These are phyloP conservation scores for Odocoileus virginianus DNA, from an alignment of 2,113 vertebrate genomes.

Conservation along the genomic window DNA sequence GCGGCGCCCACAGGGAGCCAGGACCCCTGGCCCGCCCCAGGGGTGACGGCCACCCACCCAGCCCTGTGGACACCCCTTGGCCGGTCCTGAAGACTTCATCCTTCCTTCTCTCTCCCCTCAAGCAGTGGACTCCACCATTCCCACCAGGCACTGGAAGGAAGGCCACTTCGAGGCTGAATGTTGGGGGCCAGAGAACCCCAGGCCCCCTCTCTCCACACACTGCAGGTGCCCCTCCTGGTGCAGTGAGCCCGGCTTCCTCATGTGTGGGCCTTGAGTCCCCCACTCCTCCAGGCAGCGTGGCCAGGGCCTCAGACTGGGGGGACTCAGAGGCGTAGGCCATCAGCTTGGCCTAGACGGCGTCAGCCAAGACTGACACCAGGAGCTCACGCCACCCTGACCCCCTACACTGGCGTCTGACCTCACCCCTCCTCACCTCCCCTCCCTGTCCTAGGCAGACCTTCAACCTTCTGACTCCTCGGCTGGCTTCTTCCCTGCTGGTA, in stretches of 20 bases:
- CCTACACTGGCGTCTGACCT: fast-evolving
- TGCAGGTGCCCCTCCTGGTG: fast-evolving
- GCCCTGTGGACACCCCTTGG: fast-evolving
- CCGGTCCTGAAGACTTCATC: too few relatives aligned
- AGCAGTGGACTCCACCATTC: fast-evolving
- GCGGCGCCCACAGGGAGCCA: not conserved
- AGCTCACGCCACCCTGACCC: not conserved
- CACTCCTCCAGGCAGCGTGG: fast-evolving
- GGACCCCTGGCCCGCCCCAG: not conserved
- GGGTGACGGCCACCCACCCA: too few relatives aligned
- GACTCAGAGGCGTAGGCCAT: fast-evolving
- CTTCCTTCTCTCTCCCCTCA: not conserved
- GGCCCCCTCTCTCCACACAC: fast-evolving
- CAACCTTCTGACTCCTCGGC: not conserved
- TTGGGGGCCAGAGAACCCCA: not conserved
- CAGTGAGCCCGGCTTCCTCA: not conserved
- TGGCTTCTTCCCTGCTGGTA: not conserved
- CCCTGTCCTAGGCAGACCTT: too few relatives aligned
- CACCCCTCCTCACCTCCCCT: not conserved
- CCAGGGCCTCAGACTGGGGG: not conserved
- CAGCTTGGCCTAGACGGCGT: not conserved
- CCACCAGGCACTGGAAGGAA: not conserved
- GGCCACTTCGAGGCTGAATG: fast-evolving
- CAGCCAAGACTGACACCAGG: not conserved
- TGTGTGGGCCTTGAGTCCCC: fast-evolving